These are phyloP conservation scores for Sthenelais limicola DNA, from an alignment of 2,888 invertebrate genomes.

Conservation along the genomic window DNA sequence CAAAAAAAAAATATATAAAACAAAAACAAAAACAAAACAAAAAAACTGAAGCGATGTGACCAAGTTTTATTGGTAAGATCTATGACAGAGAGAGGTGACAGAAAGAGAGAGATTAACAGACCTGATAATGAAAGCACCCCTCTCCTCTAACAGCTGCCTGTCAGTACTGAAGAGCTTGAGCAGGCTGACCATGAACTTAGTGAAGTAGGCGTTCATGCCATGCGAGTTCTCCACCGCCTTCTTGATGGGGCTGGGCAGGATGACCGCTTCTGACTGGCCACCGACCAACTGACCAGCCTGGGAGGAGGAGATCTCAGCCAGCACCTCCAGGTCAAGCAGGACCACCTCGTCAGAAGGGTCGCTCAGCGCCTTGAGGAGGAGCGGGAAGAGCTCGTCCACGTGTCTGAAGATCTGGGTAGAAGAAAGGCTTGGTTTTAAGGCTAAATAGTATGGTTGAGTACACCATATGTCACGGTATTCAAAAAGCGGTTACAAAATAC, in stretches of 20 bases:
- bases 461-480: no score
- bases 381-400: constrained; percentile 76
- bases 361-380: constrained; percentile 86
- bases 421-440: constrained; percentile 15
- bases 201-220: constrained; percentile 77
- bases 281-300: constrained; percentile 55
- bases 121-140: constrained; percentile 97
- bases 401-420: constrained; percentile 74
- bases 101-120: no score
- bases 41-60: no score
- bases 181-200: constrained; percentile 89
- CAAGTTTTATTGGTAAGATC: no score
- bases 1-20: no score
- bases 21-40: not conserved
- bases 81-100: no score
- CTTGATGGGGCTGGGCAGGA: constrained; percentile 43
- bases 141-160: constrained; percentile 86
- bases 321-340: constrained; percentile 90
- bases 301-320: constrained; percentile 79
- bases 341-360: constrained; percentile 96
- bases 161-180: constrained; percentile 89
- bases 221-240: constrained; percentile 42
- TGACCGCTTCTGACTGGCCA: constrained; percentile 1
- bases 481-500: no score
- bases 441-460: no score